Evolutionary conservation across 1,140 invertebrate genomes (phyloP).

Genomic region (Zaprionus kolodkinae): DNA sequence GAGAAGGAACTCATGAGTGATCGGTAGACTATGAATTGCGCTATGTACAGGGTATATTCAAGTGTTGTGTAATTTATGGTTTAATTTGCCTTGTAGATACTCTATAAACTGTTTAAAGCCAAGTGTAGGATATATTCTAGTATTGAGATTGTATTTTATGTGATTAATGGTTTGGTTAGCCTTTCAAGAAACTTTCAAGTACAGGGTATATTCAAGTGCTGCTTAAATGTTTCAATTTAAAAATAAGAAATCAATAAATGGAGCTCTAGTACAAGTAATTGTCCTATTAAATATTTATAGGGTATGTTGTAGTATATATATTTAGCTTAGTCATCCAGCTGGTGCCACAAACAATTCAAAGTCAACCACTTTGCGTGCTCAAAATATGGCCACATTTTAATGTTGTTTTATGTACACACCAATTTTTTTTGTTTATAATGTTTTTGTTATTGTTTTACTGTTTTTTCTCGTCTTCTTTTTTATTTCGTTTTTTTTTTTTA

Average conservation of each 20-base stretch:
- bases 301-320: slow-evolving; percentile 11
- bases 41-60: background rate
- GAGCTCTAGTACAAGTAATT: background rate
- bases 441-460: slow-evolving; percentile 13
- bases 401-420: slow-evolving; percentile 45
- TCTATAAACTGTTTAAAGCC: background rate
- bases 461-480: too few species aligned
- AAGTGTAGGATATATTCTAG: background rate
- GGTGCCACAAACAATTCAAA: slow-evolving; percentile 57
- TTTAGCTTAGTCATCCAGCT: background rate
- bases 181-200: background rate
- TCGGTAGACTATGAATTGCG: background rate
- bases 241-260: background rate
- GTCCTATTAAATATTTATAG: slow-evolving; percentile 1
- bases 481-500: slow-evolving; percentile 9
- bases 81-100: background rate
- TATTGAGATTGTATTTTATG: background rate
- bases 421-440: slow-evolving; percentile 9
- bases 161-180: background rate
- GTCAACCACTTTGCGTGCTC: slow-evolving; percentile 67
- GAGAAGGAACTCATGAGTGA: background rate
- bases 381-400: slow-evolving; percentile 64
- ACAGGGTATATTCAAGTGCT: background rate
- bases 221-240: background rate
- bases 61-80: background rate